These are phyloP conservation scores for Archaeoteleia sp. DNA, from an alignment of 2,888 invertebrate species.

Conservation along the genomic window DNA sequence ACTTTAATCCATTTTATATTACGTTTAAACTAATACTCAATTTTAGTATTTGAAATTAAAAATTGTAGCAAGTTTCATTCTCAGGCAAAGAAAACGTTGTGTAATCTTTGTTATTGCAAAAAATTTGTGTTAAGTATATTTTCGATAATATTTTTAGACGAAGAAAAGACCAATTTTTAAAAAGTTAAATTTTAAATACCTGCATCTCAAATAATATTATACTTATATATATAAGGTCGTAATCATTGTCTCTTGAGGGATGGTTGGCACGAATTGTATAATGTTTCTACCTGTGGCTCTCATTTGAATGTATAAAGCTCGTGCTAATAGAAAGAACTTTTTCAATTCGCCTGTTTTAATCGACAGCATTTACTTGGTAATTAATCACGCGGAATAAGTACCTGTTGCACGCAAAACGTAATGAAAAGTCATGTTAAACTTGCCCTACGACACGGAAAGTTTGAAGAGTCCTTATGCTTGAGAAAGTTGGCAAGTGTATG, in stretches of 20 bases:
- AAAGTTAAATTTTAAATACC: too few relatives aligned
- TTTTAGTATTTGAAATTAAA: too few relatives aligned
- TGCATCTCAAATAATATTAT: not conserved
- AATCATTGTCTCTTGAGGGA: constrained; percentile 66
- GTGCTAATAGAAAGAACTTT: constrained; percentile 53
- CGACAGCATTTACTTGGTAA: constrained; percentile 59
- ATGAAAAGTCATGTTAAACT: constrained; percentile 36
- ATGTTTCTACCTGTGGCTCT: constrained; percentile 72
- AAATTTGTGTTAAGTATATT: too few relatives aligned
- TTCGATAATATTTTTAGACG: too few relatives aligned
- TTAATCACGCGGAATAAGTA: constrained; percentile 64
- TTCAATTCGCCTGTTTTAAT: constrained; percentile 59
- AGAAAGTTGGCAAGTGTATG: constrained; percentile 38
- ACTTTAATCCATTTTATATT: too few relatives aligned
- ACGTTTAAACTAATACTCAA: too few relatives aligned
- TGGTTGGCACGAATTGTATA: constrained; percentile 69
- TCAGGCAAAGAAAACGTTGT: too few relatives aligned
- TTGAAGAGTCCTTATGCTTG: constrained; percentile 19
- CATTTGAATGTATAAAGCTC: constrained; percentile 72
- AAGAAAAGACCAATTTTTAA: not conserved
- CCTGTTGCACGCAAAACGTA: constrained; percentile 62
- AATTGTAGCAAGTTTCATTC: too few relatives aligned
- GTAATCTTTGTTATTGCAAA: too few relatives aligned
- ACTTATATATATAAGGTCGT: constrained; percentile 14
- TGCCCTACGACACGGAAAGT: constrained; percentile 19